Percentiles rank a stretch among this genome's conserved stretches.
phyloP scores from a whole-genome alignment of 2,797 vertebrate genomes.

The Pelodytes ibericus region DNA sequence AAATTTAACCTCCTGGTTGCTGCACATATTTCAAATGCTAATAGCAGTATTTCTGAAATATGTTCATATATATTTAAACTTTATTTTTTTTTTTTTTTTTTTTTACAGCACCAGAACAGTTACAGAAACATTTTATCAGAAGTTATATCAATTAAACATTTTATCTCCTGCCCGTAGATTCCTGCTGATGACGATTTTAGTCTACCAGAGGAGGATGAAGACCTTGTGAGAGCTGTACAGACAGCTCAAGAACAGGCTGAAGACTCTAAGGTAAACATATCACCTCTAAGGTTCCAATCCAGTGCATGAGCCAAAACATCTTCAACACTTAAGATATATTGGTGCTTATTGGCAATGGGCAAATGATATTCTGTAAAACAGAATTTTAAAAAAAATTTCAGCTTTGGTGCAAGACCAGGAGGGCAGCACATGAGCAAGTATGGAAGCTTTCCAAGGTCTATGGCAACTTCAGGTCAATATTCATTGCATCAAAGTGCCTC shows the following conservation, averaged over 20 bases:
- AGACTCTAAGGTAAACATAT: slow-evolving; percentile 52
- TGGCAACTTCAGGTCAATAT: too few species aligned
- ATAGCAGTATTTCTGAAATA: background rate
- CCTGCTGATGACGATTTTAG: slow-evolving; percentile 71
- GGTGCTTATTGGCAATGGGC: too few species aligned
- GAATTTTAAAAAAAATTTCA: too few species aligned
- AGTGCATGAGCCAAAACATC: too few species aligned
- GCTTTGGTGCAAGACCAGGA: too few species aligned
- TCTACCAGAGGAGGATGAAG: slow-evolving; percentile 77
- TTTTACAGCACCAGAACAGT: background rate
- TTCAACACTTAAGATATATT: too few species aligned
- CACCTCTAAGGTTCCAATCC: background rate
- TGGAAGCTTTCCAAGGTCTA: too few species aligned
- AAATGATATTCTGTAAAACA: too few species aligned
- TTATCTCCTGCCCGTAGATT: slow-evolving; percentile 63
- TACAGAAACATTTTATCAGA: background rate
- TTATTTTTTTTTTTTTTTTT: background rate
- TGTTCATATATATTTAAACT: background rate
- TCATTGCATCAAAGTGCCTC: too few species aligned
- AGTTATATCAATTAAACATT: background rate
- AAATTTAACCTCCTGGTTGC: slow-evolving; percentile 41
- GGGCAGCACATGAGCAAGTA: too few species aligned
- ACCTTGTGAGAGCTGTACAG: slow-evolving; percentile 72
- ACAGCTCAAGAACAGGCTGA: slow-evolving; percentile 66
- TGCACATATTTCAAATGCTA: slow-evolving; percentile 1